phyloP scores from a whole-genome alignment of 2,113 vertebrate genomes.

The Pedetes capensis region DNA sequence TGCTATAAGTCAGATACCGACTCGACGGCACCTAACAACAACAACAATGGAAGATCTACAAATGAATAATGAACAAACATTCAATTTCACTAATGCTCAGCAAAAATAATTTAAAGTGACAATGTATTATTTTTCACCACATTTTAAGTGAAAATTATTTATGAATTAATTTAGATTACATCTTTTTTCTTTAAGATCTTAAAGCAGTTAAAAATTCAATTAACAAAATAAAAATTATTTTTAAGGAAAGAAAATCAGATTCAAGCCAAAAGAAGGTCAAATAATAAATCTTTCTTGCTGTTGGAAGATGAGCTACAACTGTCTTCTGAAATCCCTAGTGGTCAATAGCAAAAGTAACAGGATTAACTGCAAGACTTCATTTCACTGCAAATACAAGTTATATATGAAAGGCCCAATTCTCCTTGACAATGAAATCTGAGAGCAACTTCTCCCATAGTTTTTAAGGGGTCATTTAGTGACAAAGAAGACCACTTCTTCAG shows the following conservation, averaged over 20 bases:
- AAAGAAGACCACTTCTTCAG: not conserved
- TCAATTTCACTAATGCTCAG: not conserved
- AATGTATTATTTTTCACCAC: not conserved
- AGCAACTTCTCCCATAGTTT: not conserved
- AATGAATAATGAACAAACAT: not conserved
- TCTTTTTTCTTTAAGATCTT: not conserved
- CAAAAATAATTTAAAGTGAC: not conserved
- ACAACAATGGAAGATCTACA: not conserved
- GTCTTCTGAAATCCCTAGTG: not conserved
- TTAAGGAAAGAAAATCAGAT: constrained; percentile 7
- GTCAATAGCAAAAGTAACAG: not conserved
- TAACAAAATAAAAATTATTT: constrained; percentile 9
- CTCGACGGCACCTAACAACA: no score
- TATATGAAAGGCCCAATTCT: not conserved
- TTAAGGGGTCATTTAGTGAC: not conserved
- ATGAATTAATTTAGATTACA: not conserved
- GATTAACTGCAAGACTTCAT: not conserved
- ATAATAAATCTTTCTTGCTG: not conserved
- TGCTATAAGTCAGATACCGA: no score
- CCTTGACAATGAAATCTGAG: not conserved
- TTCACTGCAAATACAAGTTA: not conserved
- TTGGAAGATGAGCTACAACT: not conserved
- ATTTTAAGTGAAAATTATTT: constrained; percentile 2
- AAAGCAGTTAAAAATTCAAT: not conserved
- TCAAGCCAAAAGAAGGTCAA: not conserved